These are phyloP conservation scores for Thripadectes ignobilis DNA, from an alignment of 2,797 vertebrate species.

Conservation along the genomic window DNA sequence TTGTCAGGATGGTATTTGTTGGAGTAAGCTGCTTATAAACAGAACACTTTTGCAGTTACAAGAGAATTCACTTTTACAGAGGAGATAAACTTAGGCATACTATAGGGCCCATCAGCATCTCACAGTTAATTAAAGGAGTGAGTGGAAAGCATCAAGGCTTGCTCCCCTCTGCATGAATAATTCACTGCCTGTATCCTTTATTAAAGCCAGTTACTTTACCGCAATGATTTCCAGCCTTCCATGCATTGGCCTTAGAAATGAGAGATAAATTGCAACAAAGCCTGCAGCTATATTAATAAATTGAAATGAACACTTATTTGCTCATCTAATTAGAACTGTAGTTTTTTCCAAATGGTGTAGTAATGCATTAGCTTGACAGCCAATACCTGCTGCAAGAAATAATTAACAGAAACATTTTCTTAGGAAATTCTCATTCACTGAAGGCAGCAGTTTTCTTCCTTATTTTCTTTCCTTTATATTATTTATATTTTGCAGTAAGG, in stretches of 20 bases:
- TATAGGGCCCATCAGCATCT: conserved; percentile 64
- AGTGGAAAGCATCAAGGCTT: conserved; percentile 74
- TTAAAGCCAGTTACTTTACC: conserved; percentile 79
- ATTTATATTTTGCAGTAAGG: not conserved
- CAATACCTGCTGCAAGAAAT: conserved; percentile 66
- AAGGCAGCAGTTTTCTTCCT: conserved; percentile 3
- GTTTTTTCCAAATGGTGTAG: conserved; percentile 72
- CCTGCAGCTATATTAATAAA: conserved; percentile 83
- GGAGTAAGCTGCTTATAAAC: conserved; percentile 51
- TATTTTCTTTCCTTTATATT: conserved; percentile 14
- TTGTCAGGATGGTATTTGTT: not conserved
- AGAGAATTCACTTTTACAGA: conserved; percentile 47
- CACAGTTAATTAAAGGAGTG: conserved; percentile 80
- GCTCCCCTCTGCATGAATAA: conserved; percentile 78
- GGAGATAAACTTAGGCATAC: conserved; percentile 56
- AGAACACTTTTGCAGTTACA: conserved; percentile 13
- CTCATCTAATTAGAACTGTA: conserved; percentile 80
- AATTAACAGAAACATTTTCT: conserved; percentile 61
- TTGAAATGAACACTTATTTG: conserved; percentile 83
- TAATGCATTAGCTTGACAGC: conserved; percentile 72
- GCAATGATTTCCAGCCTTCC: conserved; percentile 74
- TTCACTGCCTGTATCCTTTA: conserved; percentile 80
- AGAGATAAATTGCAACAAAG: conserved; percentile 80
- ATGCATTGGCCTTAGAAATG: conserved; percentile 75
- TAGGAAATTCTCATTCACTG: conserved; percentile 45